Conservation (phyloP, 2,113 vertebrate genomes). For the Sceloporus tristichus region DNA sequence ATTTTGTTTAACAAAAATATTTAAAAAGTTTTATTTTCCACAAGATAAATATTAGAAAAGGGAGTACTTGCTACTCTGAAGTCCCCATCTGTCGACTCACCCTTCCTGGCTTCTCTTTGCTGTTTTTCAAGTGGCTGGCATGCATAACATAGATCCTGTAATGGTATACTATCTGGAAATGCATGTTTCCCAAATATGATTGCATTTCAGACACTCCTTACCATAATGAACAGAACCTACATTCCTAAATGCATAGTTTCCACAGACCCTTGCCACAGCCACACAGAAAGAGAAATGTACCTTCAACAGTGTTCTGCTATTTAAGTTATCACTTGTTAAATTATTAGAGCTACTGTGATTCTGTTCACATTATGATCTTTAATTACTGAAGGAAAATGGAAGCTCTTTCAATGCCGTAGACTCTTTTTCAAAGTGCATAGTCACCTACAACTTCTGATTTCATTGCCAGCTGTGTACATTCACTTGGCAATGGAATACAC, state of each 20-base stretch:
- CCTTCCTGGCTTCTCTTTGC: neutral
- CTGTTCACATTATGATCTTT: slow-evolving; percentile 31
- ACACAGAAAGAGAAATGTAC: slow-evolving; percentile 27
- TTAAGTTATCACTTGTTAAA: slow-evolving; percentile 42
- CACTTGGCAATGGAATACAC: slow-evolving; percentile 9
- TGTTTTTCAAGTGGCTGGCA: slow-evolving; percentile 32
- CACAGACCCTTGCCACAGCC: slow-evolving; percentile 22
- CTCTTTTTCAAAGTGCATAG: slow-evolving; percentile 11
- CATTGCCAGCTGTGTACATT: slow-evolving; percentile 38
- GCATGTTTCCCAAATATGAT: slow-evolving; percentile 49
- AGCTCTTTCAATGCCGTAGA: slow-evolving; percentile 16
- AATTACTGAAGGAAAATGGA: slow-evolving; percentile 40
- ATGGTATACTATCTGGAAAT: slow-evolving; percentile 41
- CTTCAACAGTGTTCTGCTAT: slow-evolving; percentile 26
- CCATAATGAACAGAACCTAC: neutral
- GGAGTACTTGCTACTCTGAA: slow-evolving; percentile 25
- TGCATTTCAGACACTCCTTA: slow-evolving; percentile 56
- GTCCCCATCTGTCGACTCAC: slow-evolving; percentile 14
- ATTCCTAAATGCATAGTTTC: slow-evolving; percentile 47
- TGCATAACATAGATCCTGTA: neutral
- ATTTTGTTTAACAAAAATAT: slow-evolving; percentile 51
- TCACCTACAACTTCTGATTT: slow-evolving; percentile 57
- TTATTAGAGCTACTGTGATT: slow-evolving; percentile 59
- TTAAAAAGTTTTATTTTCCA: slow-evolving; percentile 33
- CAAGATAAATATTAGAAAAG: slow-evolving; percentile 16